Conservation (phyloP, 2,797 vertebrate species). For the Nyctibius grandis region DNA sequence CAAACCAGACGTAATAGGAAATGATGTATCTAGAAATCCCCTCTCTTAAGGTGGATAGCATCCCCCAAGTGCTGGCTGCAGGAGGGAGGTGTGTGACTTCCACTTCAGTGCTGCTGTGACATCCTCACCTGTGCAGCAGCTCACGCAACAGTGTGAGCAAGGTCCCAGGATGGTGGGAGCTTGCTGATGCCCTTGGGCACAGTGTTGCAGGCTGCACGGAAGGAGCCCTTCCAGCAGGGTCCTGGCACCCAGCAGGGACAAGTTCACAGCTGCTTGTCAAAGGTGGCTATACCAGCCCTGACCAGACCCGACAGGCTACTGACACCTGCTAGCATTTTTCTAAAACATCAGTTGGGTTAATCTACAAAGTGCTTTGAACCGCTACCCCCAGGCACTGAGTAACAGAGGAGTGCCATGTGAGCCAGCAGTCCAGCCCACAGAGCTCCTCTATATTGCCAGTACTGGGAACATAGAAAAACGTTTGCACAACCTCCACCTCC, state of each 20-base stretch:
- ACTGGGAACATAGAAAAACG: background rate
- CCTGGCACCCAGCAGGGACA: background rate
- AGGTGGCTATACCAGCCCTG: background rate
- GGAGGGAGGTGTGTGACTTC: background rate
- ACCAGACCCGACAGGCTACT: background rate
- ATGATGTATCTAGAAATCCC: background rate
- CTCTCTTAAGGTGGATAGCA: background rate
- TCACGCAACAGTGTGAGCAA: background rate
- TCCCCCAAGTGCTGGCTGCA: background rate
- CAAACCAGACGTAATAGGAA: background rate
- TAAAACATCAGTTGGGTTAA: background rate
- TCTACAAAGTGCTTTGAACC: background rate
- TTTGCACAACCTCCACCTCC: background rate
- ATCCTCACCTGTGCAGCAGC: background rate
- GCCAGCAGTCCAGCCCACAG: background rate
- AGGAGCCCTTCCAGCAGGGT: background rate
- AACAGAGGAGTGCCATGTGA: background rate
- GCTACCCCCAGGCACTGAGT: fast-evolving
- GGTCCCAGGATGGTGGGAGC: background rate
- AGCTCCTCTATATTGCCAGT: background rate
- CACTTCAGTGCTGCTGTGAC: fast-evolving
- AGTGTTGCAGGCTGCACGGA: background rate
- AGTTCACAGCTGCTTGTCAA: background rate
- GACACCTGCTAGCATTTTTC: background rate
- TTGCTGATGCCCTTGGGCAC: background rate